Evolutionary conservation across 2,888 invertebrate species (phyloP), one percentile per base, ranked within the genome.

Genomic region (Dicranocentrus wangi): DNA sequence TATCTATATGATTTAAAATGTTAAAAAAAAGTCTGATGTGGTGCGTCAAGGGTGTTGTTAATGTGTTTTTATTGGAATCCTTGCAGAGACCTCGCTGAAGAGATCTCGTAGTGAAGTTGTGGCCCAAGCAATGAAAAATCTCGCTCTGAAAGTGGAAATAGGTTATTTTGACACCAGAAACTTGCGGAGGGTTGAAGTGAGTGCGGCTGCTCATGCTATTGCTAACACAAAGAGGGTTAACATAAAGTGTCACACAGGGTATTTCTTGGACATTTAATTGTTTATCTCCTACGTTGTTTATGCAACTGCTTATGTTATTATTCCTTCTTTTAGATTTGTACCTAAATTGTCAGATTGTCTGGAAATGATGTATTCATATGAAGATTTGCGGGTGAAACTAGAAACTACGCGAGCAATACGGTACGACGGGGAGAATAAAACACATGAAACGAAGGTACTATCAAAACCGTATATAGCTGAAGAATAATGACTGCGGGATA

Each of bases 171-270:
- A 85, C 42, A 81, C 72, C 2, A 77, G 84, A 39, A 71, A 85
- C 51, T 78, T 81, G 32, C 47, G 90, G 2, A 90, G 89, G 84
- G 77, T 51, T 66, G 83, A 83, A 58, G 82, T 87, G 51, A 87
- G 88, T 5, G 91, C 93, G 51, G 93, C 94, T 0, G 92, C 95
- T 25, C 91, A 91, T 70, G 92, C 93, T 0, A 92, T 97, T 23
- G 88, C 94, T 71, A 90, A 92, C 81, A 92, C 93, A 0, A 98
- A 98, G 88, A 91, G 91, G 86, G 94, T 97, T 43, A 94, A 96
- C 87, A 92, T 93, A 0, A 91, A 91, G 86, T 87, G 94, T 15
- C 96, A 97, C 90, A 91, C 92, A 7, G 92, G 86, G 90, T 90
- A 87, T n/a, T n/a, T n/a, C n/a, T n/a, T 87, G n/a, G n/a, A n/a